phyloP scores from a whole-genome alignment of 2,797 vertebrate genomes.

The Morus bassanus region DNA sequence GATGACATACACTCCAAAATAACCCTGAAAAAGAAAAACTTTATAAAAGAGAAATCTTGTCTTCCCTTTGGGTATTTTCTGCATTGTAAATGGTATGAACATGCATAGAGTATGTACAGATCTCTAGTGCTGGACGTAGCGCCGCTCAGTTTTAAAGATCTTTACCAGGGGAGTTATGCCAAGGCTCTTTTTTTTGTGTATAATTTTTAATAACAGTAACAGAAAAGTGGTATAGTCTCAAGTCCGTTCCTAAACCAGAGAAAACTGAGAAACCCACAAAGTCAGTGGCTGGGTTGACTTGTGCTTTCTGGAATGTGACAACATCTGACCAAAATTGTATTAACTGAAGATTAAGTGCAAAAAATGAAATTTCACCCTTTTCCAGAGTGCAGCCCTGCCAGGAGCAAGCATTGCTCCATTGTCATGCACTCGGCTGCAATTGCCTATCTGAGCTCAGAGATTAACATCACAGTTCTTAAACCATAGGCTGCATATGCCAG shows the following conservation, averaged over 20 bases:
- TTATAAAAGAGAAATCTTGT: not conserved
- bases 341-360: not conserved
- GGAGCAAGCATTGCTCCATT: not conserved
- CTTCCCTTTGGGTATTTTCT: not conserved
- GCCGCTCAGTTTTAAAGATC: not conserved
- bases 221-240: not conserved
- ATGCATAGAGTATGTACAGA: not conserved
- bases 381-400: not conserved
- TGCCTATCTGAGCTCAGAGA: not conserved
- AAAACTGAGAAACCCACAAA: not conserved
- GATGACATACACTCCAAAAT: not conserved
- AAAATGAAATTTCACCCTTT: not conserved
- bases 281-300: not conserved
- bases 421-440: not conserved
- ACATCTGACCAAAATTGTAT: not conserved
- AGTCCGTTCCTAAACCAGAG: not conserved
- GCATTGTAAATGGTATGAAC: not conserved
- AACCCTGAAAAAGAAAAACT: not conserved
- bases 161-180: not conserved
- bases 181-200: not conserved
- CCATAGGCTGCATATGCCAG: not conserved
- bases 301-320: not conserved
- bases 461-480: not conserved
- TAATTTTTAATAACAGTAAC: not conserved
- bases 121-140: not conserved